Conservation (phyloP, 2,113 vertebrate genomes). For the Nesogale talazaci region DNA sequence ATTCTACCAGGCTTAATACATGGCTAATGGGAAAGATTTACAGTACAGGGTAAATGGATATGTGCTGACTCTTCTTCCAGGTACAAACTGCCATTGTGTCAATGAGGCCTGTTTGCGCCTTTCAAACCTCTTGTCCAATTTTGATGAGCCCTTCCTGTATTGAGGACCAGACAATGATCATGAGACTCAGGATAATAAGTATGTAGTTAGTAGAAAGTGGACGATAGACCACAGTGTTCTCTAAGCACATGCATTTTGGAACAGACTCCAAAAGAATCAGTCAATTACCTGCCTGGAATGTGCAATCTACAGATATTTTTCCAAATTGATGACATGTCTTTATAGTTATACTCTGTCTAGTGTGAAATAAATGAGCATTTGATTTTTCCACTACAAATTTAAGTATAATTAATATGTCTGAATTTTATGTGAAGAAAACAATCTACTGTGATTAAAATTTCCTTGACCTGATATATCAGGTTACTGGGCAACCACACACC, state of each 20-base stretch:
- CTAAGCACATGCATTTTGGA: not conserved
- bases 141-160: no score
- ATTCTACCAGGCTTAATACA: fast-evolving
- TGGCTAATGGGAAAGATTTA: not conserved
- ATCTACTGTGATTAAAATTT: not conserved
- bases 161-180: not conserved
- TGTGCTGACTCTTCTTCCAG: not conserved
- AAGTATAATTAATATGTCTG: not conserved
- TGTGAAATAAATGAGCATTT: not conserved
- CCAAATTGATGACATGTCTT: not conserved
- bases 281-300: not conserved
- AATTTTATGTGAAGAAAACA: not conserved
- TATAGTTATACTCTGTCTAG: not conserved
- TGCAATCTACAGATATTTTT: not conserved
- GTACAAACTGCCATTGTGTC: no score
- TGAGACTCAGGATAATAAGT: not conserved
- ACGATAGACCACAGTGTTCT: not conserved
- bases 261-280: not conserved
- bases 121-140: not conserved
- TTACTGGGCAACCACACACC: not conserved
- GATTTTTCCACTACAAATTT: not conserved
- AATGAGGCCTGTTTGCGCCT: not conserved
- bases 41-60: not conserved
- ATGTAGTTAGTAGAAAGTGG: not conserved
- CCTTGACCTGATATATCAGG: not conserved